Conservation (phyloP, 1,140 invertebrate species). For the Scaptomyza pallida region DNA sequence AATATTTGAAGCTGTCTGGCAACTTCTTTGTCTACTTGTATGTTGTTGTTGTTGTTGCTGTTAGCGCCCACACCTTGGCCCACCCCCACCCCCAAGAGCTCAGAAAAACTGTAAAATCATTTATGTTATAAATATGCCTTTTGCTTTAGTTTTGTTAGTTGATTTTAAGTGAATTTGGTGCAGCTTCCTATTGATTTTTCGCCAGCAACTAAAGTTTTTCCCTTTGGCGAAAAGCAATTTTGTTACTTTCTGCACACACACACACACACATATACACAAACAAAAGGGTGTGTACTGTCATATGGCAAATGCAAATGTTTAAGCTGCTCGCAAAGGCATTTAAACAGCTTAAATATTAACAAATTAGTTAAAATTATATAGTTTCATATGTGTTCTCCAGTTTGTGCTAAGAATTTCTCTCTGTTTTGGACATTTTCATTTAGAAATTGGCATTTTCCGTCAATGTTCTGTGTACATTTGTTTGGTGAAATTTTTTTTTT, state of each 20-base stretch:
- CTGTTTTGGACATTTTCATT: conserved; percentile 50
- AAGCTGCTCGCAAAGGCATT: not conserved
- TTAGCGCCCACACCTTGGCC: not conserved
- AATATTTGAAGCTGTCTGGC: conserved; percentile 33
- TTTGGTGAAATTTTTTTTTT: conserved; percentile 63
- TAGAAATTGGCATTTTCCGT: conserved; percentile 53
- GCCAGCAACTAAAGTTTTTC: conserved; percentile 46
- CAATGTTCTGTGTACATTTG: conserved; percentile 45
- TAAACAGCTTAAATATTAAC: not conserved
- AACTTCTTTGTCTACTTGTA: conserved; percentile 26
- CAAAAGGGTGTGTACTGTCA: conserved; percentile 60
- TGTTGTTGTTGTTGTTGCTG: conserved; percentile 17
- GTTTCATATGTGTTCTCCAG: not conserved
- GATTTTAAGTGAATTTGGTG: conserved; percentile 7
- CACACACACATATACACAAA: conserved; percentile 11
- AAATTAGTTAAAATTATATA: not conserved
- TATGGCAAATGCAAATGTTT: conserved; percentile 9
- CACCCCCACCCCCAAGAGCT: not conserved
- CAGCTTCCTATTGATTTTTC: conserved; percentile 70
- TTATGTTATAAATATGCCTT: not conserved
- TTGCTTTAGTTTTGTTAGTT: not conserved
- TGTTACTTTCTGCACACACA: conserved; percentile 51
- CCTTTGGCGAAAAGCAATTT: conserved; percentile 50
- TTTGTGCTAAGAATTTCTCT: not conserved
- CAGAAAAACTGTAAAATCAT: not conserved